Evolutionary conservation across 64 coral and sea anemone genomes (phyloP).

Genomic region (Porites australiensis): DNA sequence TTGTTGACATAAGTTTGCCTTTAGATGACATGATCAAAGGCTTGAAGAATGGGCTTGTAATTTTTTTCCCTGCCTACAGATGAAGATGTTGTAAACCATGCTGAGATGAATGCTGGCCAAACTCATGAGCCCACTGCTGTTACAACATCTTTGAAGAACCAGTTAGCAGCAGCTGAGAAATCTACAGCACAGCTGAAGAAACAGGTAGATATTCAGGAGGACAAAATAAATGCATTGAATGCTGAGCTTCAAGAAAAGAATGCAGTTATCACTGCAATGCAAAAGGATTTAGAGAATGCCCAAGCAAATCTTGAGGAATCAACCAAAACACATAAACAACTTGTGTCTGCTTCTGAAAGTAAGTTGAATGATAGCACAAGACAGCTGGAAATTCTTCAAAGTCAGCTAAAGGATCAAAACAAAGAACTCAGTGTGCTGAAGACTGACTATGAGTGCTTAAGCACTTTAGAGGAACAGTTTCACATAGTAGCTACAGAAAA

Average conservation of each 20-base stretch:
- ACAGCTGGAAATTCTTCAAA: slow-evolving; percentile 46
- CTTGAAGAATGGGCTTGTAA: neutral
- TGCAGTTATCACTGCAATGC: neutral
- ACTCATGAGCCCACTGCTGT: neutral
- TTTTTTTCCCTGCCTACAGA: neutral
- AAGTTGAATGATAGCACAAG: slow-evolving; percentile 6
- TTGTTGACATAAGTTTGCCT: too few relatives aligned
- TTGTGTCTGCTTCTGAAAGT: slow-evolving; percentile 7
- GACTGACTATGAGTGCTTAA: slow-evolving; percentile 48
- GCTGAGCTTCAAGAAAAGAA: slow-evolving; percentile 14
- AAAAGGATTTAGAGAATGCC: slow-evolving; percentile 1
- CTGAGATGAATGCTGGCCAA: neutral
- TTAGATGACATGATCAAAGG: too few relatives aligned
- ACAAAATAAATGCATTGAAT: slow-evolving; percentile 13
- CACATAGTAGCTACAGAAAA: slow-evolving; percentile 59
- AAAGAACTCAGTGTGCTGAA: slow-evolving; percentile 10
- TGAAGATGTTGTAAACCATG: neutral
- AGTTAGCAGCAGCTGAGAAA: slow-evolving; percentile 44
- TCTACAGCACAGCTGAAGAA: slow-evolving; percentile 22
- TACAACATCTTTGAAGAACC: neutral
- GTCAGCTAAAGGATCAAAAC: slow-evolving; percentile 38
- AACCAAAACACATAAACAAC: neutral
- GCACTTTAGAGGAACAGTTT: slow-evolving; percentile 39
- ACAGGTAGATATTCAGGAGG: neutral
- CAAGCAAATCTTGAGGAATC: neutral